Evolutionary conservation across 1,140 invertebrate genomes (phyloP).

Genomic region (Copidosoma floridanum): DNA sequence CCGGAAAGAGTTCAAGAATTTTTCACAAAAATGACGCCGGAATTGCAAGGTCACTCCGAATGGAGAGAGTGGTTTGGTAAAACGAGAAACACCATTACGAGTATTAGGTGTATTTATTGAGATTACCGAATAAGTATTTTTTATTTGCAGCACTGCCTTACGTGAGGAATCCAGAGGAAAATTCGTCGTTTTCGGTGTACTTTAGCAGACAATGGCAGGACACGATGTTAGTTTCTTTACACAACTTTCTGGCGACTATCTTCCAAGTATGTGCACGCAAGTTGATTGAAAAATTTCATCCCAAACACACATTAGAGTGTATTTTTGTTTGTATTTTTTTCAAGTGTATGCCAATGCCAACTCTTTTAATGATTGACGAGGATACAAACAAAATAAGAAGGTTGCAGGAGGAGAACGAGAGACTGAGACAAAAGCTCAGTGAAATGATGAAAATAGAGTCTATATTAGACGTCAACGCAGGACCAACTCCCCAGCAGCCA

Average conservation of each 20-base stretch:
- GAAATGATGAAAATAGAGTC: constrained; percentile 56
- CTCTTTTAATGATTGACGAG: constrained; percentile 80
- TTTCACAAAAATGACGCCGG: constrained; percentile 82
- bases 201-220: constrained; percentile 95
- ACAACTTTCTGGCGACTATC: constrained; percentile 90
- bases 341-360: constrained; percentile 78
- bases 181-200: constrained; percentile 80
- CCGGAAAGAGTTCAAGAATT: constrained; percentile 87
- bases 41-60: constrained; percentile 84
- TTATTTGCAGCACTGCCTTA: constrained; percentile 79
- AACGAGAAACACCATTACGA: constrained; percentile 39
- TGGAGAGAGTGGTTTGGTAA: constrained; percentile 98
- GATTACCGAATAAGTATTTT: constrained; percentile 10
- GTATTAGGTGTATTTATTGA: background rate
- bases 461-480: constrained; percentile 59
- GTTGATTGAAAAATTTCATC: too few species aligned
- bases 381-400: constrained; percentile 76
- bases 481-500: constrained; percentile 64
- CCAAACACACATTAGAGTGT: too few species aligned
- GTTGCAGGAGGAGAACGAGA: constrained; percentile 81
- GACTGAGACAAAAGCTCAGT: constrained; percentile 59
- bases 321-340: constrained; percentile 34
- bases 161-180: constrained; percentile 87
- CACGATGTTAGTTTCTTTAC: constrained; percentile 86
- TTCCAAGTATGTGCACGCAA: constrained; percentile 68